Evolutionary conservation across 2,797 vertebrate genomes (phyloP).

Genomic region (Erpetoichthys calabaricus): DNA sequence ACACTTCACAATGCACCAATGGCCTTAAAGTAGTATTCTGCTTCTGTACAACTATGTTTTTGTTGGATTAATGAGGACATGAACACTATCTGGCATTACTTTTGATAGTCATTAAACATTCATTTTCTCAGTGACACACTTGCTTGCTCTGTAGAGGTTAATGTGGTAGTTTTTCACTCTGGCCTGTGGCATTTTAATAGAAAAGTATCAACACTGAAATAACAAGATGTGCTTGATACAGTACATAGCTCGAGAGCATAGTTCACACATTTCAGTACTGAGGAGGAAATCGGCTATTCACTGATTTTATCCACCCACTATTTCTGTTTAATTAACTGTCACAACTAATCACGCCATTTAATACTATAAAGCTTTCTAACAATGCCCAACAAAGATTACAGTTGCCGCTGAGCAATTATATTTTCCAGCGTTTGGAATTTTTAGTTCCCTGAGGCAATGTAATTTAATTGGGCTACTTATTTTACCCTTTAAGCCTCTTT

Average conservation of each 20-base stretch:
- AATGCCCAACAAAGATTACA: constrained; percentile 14
- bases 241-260: not conserved
- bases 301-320: constrained; percentile 7
- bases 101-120: too few species aligned
- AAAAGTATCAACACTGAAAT: constrained; percentile 37
- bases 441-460: not conserved
- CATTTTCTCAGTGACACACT: too few species aligned
- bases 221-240: not conserved
- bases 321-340: constrained; percentile 12
- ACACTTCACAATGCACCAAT: too few species aligned
- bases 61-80: too few species aligned
- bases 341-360: constrained; percentile 10
- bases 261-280: constrained; percentile 5
- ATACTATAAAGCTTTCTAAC: constrained; percentile 12
- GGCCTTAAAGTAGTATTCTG: too few species aligned
- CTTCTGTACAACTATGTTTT: too few species aligned
- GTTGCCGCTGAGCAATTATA: constrained; percentile 9
- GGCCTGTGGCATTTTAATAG: constrained; percentile 37
- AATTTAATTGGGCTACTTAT: constrained; percentile 7
- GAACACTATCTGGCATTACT: too few species aligned
- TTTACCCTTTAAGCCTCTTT: too few species aligned
- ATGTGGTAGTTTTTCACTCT: constrained; percentile 27
- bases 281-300: constrained; percentile 6
- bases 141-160: too few species aligned
- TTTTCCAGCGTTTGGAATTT: constrained; percentile 2